Percentiles rank a stretch among this genome's conserved stretches.
Evolutionary conservation across 2,113 vertebrate genomes (phyloP).

Genomic region (Tautogolabrus adspersus): DNA sequence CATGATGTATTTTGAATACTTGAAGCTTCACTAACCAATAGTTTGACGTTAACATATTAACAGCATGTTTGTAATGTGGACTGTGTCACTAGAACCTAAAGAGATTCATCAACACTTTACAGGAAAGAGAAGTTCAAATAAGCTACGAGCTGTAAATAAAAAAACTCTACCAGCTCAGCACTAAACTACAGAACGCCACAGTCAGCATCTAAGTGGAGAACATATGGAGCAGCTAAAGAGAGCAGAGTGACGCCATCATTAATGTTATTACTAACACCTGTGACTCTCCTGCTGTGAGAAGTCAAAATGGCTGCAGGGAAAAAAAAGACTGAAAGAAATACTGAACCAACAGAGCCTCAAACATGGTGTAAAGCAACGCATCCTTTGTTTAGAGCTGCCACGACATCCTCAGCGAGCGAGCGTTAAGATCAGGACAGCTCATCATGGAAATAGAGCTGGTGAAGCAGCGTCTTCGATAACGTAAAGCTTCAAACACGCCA

Average conservation of each 20-base stretch:
- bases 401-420: no score
- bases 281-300: not conserved
- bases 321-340: not conserved
- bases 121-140: not conserved
- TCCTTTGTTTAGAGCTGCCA: not conserved
- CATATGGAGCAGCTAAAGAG: constrained; percentile 2
- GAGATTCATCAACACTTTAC: not conserved
- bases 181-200: not conserved
- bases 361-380: no score
- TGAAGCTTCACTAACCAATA: no score
- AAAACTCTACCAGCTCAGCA: not conserved
- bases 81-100: no score
- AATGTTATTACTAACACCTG: constrained; percentile 1
- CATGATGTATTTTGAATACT: not conserved
- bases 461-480: not conserved
- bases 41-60: no score
- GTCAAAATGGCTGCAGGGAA: not conserved
- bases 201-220: not conserved
- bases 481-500: not conserved
- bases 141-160: no score
- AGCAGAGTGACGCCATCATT: constrained; percentile 3
- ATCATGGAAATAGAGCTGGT: no score
- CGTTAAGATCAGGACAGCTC: no score
- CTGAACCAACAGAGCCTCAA: not conserved
- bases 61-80: not conserved